phyloP scores from a whole-genome alignment of 2,888 invertebrate species.

The Acronicta aceris region DNA sequence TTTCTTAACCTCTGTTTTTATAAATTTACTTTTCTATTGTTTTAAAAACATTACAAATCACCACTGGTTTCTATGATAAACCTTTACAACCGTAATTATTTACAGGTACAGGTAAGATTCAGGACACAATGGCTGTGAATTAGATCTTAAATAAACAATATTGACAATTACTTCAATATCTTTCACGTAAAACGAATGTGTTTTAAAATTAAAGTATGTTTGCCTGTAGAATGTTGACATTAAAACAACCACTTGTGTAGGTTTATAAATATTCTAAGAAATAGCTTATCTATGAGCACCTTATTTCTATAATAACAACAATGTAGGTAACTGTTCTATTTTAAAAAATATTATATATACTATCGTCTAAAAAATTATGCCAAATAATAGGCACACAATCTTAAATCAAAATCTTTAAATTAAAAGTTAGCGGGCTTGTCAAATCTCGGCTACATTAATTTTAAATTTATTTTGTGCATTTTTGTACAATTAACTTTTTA shows the following conservation, averaged over 20 bases:
- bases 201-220: no score
- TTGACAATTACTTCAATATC: no score
- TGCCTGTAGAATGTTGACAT: conserved; percentile 5
- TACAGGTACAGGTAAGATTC: no score
- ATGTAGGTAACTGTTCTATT: conserved; percentile 33
- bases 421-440: background rate
- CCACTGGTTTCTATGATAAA: no score
- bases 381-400: background rate
- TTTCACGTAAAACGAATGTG: no score
- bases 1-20: no score
- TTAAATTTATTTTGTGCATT: conserved; percentile 44
- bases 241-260: conserved; percentile 35
- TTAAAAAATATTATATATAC: conserved; percentile 10
- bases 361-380: background rate
- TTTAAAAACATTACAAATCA: no score
- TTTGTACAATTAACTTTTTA: conserved; percentile 37
- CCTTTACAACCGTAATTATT: no score
- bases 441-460: conserved; percentile 11
- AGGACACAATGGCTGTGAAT: no score
- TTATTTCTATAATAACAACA: conserved; percentile 36
- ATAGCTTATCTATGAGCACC: conserved; percentile 49
- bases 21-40: no score
- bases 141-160: no score
- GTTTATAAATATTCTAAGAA: conserved; percentile 32
- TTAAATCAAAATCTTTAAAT: background rate